Base-by-base conservation (phyloP, 1,140 invertebrate genomes). In the Holotrichia oblita region DNA sequence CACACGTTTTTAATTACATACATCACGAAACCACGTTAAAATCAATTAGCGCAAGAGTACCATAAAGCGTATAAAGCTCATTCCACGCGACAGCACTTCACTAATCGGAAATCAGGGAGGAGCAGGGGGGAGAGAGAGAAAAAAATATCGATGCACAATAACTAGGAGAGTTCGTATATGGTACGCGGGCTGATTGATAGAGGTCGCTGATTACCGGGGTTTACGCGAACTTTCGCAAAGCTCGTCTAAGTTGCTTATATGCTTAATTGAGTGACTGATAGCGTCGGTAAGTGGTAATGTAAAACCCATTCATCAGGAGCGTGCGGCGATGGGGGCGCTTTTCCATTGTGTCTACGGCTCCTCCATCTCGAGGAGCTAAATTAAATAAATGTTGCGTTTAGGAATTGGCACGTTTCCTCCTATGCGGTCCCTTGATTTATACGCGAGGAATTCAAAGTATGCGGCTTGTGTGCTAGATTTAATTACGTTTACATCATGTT, bases 341-440 rank as follows among this genome's bases (percentile, higher is more conserved):
- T 69, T 20, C 20, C 22, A 69, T 69, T 69, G 61, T 69, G 61
- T 69, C 61, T 69, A 69, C 61, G 61, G 9, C 22, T 69, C n/a
- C n/a, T 69, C 27, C 61, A 12, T 69, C 48, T 22, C 61, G 61
- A 69, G 61, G 10, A 27, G 61, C 27, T 69, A 69, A 69, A 69
- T 69, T 69, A 69, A 69, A 69, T 69, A 69, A 69, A 69, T 69
- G 61, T 69, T 69, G 61, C 61, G 61, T 69, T 69, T 69, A 69
- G 61, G 61, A 69, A 69, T 69, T 34, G 61, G 61, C 61, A 69
- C 61, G 61, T 14, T 69, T 69, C 61, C 61, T 27, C 8, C 9
- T n/a, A 69, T 27, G 61, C 20, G 22, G 61, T 22, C 10, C 14
- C 20, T 69, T 69, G 61, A 69, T 69, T 69, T 27, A 69, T 69